A percentile compares a stretch with the other conserved stretches of the same genome.
Conservation (phyloP, 2,113 vertebrate species). For the Plotosus lineatus region DNA sequence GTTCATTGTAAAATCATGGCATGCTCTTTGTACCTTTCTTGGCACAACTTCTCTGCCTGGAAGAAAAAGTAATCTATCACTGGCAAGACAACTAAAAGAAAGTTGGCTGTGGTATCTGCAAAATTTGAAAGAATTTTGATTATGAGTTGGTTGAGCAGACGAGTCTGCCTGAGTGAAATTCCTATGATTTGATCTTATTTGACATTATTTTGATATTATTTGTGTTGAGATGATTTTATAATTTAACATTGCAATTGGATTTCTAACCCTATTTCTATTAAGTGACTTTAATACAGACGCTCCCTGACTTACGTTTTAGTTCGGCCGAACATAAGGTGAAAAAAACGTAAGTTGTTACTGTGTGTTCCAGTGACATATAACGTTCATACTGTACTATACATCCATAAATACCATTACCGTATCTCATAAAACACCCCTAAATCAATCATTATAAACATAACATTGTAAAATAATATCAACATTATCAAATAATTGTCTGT, state of each 20-base stretch:
- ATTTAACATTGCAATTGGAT: not conserved
- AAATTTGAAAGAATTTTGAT: not conserved
- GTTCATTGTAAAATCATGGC: slow-evolving; percentile 74
- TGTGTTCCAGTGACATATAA: too few species aligned
- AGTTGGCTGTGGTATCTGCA: not conserved
- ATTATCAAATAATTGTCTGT: too few species aligned
- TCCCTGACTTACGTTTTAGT: too few species aligned
- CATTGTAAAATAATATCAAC: too few species aligned
- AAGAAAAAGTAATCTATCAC: not conserved
- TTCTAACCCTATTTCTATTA: not conserved
- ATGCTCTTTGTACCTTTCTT: slow-evolving; percentile 68
- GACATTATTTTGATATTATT: not conserved
- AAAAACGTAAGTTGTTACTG: too few species aligned
- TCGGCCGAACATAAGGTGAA: too few species aligned
- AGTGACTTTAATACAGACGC: too few species aligned
- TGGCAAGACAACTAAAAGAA: not conserved
- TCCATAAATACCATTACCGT: too few species aligned
- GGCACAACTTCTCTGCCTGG: slow-evolving; percentile 53
- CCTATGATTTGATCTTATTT: slow-evolving; percentile 48
- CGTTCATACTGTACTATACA: too few species aligned
- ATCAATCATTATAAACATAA: too few species aligned
- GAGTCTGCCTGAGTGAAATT: slow-evolving; percentile 37
- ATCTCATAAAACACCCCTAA: too few species aligned
- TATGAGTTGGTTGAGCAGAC: slow-evolving; percentile 31
- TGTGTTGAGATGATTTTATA: not conserved